Conservation (phyloP, 2,797 vertebrate species). For the Phyllotis vaccarum region DNA sequence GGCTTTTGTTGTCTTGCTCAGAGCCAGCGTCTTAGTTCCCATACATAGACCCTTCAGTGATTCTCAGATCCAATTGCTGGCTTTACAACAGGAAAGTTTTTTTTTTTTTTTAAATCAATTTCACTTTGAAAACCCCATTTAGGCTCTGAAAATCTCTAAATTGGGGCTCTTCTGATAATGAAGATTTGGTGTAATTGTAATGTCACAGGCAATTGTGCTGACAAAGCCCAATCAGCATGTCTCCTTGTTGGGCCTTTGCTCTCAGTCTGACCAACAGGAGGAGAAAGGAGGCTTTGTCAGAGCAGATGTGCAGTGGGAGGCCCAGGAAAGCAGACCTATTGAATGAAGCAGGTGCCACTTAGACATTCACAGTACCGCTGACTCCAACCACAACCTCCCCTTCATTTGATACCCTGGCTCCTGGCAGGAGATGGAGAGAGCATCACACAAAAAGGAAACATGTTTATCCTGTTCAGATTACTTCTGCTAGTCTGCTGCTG, state of each 20-base stretch:
- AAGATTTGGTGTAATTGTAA: conserved; percentile 77
- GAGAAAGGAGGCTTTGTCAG: conserved; percentile 82
- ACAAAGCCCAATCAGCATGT: conserved; percentile 72
- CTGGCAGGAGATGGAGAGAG: conserved; percentile 69
- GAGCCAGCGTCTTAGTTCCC: conserved; percentile 57
- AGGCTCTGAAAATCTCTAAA: conserved; percentile 71
- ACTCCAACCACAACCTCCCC: conserved; percentile 73
- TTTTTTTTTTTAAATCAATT: conserved; percentile 49
- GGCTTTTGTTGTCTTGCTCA: conserved; percentile 54
- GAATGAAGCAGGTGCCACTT: conserved; percentile 82
- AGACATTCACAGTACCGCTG: conserved; percentile 69
- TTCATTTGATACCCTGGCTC: conserved; percentile 79
- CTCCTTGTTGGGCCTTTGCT: conserved; percentile 60
- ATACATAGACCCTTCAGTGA: conserved; percentile 60
- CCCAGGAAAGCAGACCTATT: conserved; percentile 75
- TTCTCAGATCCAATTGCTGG: conserved; percentile 61
- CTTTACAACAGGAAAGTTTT: conserved; percentile 58
- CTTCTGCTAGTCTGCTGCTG: conserved; percentile 79
- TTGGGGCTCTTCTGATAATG: conserved; percentile 63
- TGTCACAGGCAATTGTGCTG: conserved; percentile 68
- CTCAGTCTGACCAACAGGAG: conserved; percentile 69
- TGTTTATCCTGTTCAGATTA: conserved; percentile 74
- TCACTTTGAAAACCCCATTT: conserved; percentile 59
- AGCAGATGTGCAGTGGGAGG: conserved; percentile 81
- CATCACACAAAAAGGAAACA: conserved; percentile 72